These are phyloP conservation scores for Neosilurus mollespiculum DNA, from an alignment of 2,797 vertebrate species.

Conservation along the genomic window DNA sequence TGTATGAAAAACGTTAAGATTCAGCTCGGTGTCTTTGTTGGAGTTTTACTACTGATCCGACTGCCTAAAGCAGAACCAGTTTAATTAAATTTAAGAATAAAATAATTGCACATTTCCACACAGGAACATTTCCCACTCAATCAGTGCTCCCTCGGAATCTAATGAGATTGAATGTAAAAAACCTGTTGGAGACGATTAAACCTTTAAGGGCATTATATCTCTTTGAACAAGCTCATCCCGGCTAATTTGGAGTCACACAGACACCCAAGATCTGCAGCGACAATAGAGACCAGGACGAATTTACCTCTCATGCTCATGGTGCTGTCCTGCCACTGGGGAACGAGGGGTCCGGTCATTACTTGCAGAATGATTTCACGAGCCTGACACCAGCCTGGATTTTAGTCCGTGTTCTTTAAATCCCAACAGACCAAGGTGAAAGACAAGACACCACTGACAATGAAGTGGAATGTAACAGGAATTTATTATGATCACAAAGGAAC, in stretches of 20 bases:
- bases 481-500: conserved; percentile 42
- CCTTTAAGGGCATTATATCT: conserved; percentile 39
- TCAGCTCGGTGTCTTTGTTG: not conserved
- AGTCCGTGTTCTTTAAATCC: conserved; percentile 35
- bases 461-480: conserved; percentile 50
- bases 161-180: conserved; percentile 12
- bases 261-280: conserved; percentile 31
- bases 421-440: conserved; percentile 45
- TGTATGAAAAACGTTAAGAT: not conserved
- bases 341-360: conserved; percentile 47
- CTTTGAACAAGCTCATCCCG: conserved; percentile 35
- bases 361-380: conserved; percentile 41
- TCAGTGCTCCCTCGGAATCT: conserved; percentile 1
- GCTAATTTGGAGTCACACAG: conserved; percentile 12
- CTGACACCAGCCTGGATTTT: conserved; percentile 46
- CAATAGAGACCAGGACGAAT: conserved; percentile 46
- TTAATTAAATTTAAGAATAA: conserved; percentile 38
- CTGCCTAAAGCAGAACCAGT: conserved; percentile 7
- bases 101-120: conserved; percentile 30
- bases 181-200: conserved; percentile 24
- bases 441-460: conserved; percentile 41
- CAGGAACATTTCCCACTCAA: conserved; percentile 8
- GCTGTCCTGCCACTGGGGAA: conserved; percentile 38
- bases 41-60: conserved; percentile 5
- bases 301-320: conserved; percentile 26